phyloP scores from a whole-genome alignment of 2,113 vertebrate genomes.

The Microcebus tavaratra region DNA sequence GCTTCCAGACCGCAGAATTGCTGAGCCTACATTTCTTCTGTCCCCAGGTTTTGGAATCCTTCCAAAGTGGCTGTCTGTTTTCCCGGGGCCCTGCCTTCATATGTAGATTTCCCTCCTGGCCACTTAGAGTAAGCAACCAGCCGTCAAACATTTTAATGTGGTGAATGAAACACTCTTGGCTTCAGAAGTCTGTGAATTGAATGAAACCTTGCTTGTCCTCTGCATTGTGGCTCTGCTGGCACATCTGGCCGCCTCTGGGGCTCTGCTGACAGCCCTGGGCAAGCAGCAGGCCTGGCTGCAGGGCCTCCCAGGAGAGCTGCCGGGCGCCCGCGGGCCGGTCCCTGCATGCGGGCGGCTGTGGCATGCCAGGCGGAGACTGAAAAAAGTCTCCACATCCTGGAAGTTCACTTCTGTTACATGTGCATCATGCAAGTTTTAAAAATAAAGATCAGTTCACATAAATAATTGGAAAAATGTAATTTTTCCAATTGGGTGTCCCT shows the following conservation, averaged over 20 bases:
- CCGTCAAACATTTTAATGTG: background rate
- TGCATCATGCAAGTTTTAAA: background rate
- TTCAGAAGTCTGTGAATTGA: background rate
- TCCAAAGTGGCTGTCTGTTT: background rate
- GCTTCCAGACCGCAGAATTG: background rate
- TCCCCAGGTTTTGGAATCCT: background rate
- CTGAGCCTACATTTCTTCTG: background rate
- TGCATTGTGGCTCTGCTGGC: background rate
- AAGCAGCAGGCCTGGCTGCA: background rate
- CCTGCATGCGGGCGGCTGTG: rapidly evolving
- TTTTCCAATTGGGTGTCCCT: background rate
- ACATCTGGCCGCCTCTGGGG: background rate
- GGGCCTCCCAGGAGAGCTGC: background rate
- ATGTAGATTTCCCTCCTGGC: background rate
- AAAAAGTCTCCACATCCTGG: background rate
- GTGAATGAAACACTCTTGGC: background rate
- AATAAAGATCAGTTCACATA: background rate
- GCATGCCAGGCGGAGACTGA: background rate
- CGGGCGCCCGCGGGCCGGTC: background rate
- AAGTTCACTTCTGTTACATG: background rate
- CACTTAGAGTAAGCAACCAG: background rate
- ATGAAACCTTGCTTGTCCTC: background rate
- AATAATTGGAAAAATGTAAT: background rate
- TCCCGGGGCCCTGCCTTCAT: background rate
- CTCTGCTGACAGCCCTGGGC: background rate